A percentile compares a stretch with the other conserved stretches of the same genome.
Evolutionary conservation across 1,140 invertebrate species (phyloP).

Genomic region (Drosophila tsacasi): DNA sequence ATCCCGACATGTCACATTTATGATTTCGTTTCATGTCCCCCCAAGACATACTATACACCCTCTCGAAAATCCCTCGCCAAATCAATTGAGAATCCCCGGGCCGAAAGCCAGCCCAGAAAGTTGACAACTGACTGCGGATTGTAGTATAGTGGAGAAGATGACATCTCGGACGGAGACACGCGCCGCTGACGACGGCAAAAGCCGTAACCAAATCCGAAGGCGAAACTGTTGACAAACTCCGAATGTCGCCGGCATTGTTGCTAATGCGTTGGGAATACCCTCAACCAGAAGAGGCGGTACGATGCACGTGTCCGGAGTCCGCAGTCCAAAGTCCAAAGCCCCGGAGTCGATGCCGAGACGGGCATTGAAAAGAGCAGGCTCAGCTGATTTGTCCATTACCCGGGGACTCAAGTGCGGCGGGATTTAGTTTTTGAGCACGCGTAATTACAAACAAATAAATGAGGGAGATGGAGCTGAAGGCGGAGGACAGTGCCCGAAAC

Average conservation of each 20-base stretch:
- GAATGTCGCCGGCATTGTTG: constrained; percentile 67
- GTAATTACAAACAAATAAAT: constrained; percentile 84
- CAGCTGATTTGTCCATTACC: constrained; percentile 35
- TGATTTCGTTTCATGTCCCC: constrained; percentile 73
- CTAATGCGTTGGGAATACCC: constrained; percentile 69
- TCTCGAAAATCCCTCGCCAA: constrained; percentile 55
- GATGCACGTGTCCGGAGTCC: constrained; percentile 38
- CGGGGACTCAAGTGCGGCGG: constrained; percentile 68
- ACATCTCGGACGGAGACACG: constrained; percentile 59
- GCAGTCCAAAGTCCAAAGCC: background rate
- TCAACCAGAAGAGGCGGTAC: constrained; percentile 16
- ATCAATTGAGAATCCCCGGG: constrained; percentile 69
- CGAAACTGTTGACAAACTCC: constrained; percentile 79
- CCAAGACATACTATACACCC: background rate
- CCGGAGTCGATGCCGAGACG: constrained; percentile 7
- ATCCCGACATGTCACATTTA: constrained; percentile 60
- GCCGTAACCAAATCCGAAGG: constrained; percentile 62
- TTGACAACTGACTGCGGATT: constrained; percentile 64
- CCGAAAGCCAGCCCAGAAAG: constrained; percentile 71
- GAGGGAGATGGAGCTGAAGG: constrained; percentile 8
- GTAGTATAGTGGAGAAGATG: constrained; percentile 30
- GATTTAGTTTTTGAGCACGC: constrained; percentile 76
- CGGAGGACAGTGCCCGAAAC: constrained; percentile 39
- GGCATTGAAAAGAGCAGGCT: constrained; percentile 58
- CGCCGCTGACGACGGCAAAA: constrained; percentile 54